Percentiles rank a stretch among this genome's conserved stretches.
phyloP scores from a whole-genome alignment of 2,888 invertebrate species.

The Plebejus melissa region DNA sequence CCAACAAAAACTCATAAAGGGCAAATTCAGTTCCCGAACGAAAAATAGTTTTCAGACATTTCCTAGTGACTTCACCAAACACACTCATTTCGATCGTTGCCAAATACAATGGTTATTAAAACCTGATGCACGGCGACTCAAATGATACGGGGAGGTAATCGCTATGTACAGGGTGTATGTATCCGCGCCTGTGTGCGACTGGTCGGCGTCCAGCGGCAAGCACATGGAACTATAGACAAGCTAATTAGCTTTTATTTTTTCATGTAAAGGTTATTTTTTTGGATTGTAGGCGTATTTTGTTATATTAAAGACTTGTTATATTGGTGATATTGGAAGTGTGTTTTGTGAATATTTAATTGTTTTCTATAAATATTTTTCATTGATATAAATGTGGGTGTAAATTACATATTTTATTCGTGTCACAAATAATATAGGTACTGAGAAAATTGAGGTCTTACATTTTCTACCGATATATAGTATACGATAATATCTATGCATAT shows the following conservation, averaged over 20 bases:
- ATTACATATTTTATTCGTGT: too few species aligned
- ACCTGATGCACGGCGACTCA: constrained; percentile 58
- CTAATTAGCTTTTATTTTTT: constrained; percentile 28
- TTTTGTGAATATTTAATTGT: not conserved
- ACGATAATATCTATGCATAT: not conserved
- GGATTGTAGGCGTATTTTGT: not conserved
- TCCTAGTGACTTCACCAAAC: constrained; percentile 55
- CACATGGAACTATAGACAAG: constrained; percentile 31
- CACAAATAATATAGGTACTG: too few species aligned
- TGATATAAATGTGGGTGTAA: too few species aligned
- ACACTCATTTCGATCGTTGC: constrained; percentile 74
- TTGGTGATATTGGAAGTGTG: not conserved
- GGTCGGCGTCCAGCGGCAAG: constrained; percentile 66
- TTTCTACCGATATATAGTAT: not conserved
- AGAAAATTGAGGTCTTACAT: not conserved
- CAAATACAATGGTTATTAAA: constrained; percentile 80
- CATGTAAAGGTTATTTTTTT: not conserved
- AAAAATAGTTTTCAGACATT: constrained; percentile 63
- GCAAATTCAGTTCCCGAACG: constrained; percentile 44
- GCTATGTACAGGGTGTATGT: constrained; percentile 37
- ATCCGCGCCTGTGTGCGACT: constrained; percentile 55
- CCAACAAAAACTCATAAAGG: constrained; percentile 42
- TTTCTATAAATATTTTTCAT: too few species aligned
- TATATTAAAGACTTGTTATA: not conserved
- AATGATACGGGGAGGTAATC: constrained; percentile 56